These are phyloP conservation scores for Monopterus albus DNA, from an alignment of 2,113 vertebrate species.

Conservation along the genomic window DNA sequence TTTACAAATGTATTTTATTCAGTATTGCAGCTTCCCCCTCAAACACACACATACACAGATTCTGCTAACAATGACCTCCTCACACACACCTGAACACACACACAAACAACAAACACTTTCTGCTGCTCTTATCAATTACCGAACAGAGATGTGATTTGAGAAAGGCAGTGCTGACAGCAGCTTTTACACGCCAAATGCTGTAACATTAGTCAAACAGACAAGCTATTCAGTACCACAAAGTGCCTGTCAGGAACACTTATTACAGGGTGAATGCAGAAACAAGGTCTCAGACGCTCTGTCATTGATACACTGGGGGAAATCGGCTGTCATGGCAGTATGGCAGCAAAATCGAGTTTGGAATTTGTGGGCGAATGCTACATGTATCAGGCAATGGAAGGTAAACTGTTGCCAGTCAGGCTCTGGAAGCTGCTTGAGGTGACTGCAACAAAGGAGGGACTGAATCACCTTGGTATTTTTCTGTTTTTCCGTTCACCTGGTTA, in stretches of 20 bases:
- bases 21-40: background rate
- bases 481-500: conserved; percentile 30
- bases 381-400: conserved; percentile 36
- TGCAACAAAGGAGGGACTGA: conserved; percentile 29
- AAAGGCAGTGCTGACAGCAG: conserved; percentile 34
- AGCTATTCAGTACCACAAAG: conserved; percentile 38
- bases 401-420: conserved; percentile 54
- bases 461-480: conserved; percentile 26
- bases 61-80: conserved; percentile 1
- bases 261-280: conserved; percentile 33
- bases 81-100: conserved; percentile 25
- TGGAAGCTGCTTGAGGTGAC: conserved; percentile 30
- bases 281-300: conserved; percentile 31
- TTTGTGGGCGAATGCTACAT: conserved; percentile 36
- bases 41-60: background rate
- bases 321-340: background rate
- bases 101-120: background rate
- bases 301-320: conserved; percentile 21
- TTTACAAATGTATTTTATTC: background rate
- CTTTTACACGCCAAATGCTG: conserved; percentile 26
- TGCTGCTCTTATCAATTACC: conserved; percentile 33
- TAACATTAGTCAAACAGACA: conserved; percentile 38
- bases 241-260: conserved; percentile 42
- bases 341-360: conserved; percentile 31
- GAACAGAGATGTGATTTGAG: conserved; percentile 38